Percentiles rank a stretch among this genome's conserved stretches.
Evolutionary conservation across 2,113 vertebrate species (phyloP).

Genomic region (Rhipidura dahli): DNA sequence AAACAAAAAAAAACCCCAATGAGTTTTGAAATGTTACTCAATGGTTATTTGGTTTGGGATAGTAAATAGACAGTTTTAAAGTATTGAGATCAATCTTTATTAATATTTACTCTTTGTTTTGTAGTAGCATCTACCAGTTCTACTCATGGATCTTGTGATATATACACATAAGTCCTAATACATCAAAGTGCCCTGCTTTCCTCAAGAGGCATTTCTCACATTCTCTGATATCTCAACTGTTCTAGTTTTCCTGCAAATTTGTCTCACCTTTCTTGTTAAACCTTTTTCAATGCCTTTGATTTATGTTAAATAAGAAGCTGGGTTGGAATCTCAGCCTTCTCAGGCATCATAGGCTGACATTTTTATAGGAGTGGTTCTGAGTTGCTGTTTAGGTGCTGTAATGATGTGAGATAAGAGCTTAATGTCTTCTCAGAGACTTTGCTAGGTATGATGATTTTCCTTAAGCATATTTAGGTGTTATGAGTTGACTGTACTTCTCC

Average conservation of each 20-base stretch:
- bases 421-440: not conserved
- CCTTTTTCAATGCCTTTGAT: not conserved
- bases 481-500: not conserved
- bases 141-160: not conserved
- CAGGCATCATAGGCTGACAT: not conserved
- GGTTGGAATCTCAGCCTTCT: not conserved
- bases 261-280: not conserved
- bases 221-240: not conserved
- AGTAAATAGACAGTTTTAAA: not conserved
- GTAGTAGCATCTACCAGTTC: not conserved
- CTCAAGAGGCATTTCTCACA: not conserved
- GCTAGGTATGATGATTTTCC: not conserved
- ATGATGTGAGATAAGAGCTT: not conserved
- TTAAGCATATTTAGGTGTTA: not conserved
- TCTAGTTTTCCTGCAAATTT: not conserved
- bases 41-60: not conserved
- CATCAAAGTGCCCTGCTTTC: not conserved
- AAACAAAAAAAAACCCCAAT: rapidly evolving
- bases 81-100: not conserved
- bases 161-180: not conserved
- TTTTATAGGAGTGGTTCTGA: not conserved
- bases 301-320: not conserved
- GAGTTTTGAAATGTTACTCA: not conserved
- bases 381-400: not conserved
- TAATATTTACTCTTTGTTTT: not conserved